Evolutionary conservation across 2,888 invertebrate species (phyloP).

Genomic region (Dastarcus helophoroides): DNA sequence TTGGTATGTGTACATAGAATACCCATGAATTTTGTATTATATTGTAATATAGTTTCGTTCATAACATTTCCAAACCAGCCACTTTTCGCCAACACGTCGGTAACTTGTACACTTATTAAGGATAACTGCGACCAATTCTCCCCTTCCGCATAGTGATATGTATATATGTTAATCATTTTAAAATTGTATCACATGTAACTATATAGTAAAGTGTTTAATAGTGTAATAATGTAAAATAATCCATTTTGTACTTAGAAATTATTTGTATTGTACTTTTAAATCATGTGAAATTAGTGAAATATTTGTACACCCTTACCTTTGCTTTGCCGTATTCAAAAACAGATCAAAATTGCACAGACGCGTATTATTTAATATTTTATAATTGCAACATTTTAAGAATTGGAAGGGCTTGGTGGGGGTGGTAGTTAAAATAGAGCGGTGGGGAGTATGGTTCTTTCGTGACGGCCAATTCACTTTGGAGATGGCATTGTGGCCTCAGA

Average conservation of each 20-base stretch:
- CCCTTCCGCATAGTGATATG: constrained; percentile 28
- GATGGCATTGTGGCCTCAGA: constrained; percentile 33
- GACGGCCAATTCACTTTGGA: constrained; percentile 27
- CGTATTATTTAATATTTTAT: no score
- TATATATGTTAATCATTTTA: constrained; percentile 25
- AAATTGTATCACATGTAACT: constrained; percentile 27
- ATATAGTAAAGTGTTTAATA: constrained; percentile 30
- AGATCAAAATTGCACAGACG: no score
- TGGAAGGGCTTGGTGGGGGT: no score
- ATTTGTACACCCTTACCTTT: constrained; percentile 1
- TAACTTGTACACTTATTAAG: constrained; percentile 29
- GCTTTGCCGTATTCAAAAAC: no score
- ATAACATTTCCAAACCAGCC: constrained; percentile 30
- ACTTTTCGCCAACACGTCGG: constrained; percentile 6
- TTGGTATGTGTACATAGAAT: constrained; percentile 28
- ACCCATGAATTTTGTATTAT: constrained; percentile 35
- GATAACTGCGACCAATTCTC: constrained; percentile 25
- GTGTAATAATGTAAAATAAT: constrained; percentile 33
- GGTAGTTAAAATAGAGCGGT: no score
- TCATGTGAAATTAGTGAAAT: constrained; percentile 20
- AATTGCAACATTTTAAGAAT: no score
- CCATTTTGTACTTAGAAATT: constrained; percentile 31
- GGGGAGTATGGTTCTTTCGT: constrained; percentile 23
- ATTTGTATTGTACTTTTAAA: constrained; percentile 27
- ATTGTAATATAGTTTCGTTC: constrained; percentile 37